A percentile compares a stretch with the other conserved stretches of the same genome.
phyloP scores from a whole-genome alignment of 2,113 vertebrate genomes.

The Condylura cristata region DNA sequence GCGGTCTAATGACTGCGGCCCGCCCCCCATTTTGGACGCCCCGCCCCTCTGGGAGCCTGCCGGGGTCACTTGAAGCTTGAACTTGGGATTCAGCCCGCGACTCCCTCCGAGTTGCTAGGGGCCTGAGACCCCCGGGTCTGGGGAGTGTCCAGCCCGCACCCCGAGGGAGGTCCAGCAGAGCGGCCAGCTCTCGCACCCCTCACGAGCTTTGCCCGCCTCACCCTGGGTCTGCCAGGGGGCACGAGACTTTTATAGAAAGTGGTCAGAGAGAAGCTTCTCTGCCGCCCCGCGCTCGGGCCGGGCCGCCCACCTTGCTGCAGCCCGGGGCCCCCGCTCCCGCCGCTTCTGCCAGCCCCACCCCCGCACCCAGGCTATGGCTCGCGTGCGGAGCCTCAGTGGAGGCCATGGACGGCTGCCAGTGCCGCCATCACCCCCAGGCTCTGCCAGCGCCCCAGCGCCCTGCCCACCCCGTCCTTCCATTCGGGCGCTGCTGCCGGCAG shows the following conservation, averaged over 20 bases:
- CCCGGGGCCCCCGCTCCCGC: not conserved
- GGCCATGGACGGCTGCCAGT: not conserved
- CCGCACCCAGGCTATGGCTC: rapidly evolving
- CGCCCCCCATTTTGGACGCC: rapidly evolving
- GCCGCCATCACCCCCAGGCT: too few relatives aligned
- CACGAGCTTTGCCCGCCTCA: not conserved
- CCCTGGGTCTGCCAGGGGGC: not conserved
- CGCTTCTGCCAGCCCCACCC: not conserved
- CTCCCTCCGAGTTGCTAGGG: not conserved
- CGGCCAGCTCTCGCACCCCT: too few relatives aligned
- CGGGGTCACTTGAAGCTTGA: not conserved
- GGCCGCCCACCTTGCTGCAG: too few relatives aligned
- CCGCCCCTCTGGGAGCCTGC: not conserved
- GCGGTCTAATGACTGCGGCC: not conserved
- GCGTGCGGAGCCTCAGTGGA: rapidly evolving
- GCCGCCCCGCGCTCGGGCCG: too few relatives aligned
- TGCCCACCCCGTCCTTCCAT: not conserved
- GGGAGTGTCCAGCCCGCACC: too few relatives aligned
- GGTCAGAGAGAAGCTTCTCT: constrained; percentile 61
- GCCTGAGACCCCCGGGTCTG: not conserved
- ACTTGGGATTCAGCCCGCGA: not conserved
- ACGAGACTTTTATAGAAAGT: not conserved
- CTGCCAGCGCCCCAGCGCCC: not conserved
- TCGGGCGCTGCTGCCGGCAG: not conserved
- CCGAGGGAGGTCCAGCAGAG: too few relatives aligned